Evolutionary conservation across 2,888 invertebrate genomes (phyloP).

Genomic region (Drepana falcataria): DNA sequence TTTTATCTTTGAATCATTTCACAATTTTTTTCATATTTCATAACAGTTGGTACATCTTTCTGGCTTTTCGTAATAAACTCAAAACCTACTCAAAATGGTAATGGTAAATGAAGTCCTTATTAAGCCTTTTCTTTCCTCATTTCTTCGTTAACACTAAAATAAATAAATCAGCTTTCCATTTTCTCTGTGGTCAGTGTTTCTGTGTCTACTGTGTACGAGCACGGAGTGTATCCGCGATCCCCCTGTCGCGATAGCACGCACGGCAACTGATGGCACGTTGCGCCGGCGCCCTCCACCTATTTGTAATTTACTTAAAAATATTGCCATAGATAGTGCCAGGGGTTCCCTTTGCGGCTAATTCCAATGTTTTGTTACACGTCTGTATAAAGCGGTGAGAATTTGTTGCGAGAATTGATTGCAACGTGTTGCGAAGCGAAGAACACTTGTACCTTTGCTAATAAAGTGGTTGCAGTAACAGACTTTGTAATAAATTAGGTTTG

Average conservation of each 20-base stretch:
- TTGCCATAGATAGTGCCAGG: constrained; percentile 61
- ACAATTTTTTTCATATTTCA: too few species aligned
- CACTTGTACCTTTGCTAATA: neutral
- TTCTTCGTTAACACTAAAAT: too few species aligned
- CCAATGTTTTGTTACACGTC: constrained; percentile 45
- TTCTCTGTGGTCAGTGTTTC: too few species aligned
- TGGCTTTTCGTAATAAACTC: too few species aligned
- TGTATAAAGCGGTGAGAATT: constrained; percentile 39
- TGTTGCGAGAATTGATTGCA: constrained; percentile 27
- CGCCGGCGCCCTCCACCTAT: constrained; percentile 57
- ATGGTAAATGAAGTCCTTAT: too few species aligned
- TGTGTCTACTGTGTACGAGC: constrained; percentile 32
- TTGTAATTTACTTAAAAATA: constrained; percentile 78
- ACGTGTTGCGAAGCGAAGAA: neutral
- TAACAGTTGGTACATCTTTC: too few species aligned
- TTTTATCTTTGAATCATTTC: too few species aligned
- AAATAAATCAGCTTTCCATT: too few species aligned
- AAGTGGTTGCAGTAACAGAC: neutral
- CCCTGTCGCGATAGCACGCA: constrained; percentile 68
- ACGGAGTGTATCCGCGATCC: constrained; percentile 58
- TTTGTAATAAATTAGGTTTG: too few species aligned
- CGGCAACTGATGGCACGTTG: constrained; percentile 64
- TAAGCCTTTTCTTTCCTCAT: too few species aligned
- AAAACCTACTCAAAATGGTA: too few species aligned
- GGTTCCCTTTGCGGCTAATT: constrained; percentile 56